Conservation (phyloP, 2,113 vertebrate genomes). For the Octodon degus region DNA sequence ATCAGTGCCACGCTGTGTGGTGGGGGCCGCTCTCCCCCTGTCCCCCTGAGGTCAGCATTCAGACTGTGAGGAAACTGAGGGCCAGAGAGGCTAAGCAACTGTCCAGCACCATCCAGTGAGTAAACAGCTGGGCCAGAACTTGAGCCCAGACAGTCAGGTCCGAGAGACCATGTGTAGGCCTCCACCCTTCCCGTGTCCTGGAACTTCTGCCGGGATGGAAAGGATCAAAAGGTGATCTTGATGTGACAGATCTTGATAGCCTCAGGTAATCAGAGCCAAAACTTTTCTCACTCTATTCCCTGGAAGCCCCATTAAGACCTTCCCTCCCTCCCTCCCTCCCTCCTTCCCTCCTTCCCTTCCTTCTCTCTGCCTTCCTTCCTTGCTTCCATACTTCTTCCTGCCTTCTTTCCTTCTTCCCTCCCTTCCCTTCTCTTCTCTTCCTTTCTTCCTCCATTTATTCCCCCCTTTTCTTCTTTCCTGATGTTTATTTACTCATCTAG, state of each 20-base stretch:
- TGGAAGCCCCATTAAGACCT: neutral
- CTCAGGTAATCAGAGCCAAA: neutral
- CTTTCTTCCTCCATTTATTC: too few relatives aligned
- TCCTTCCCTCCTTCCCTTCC: too few relatives aligned
- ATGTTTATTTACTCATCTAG: neutral
- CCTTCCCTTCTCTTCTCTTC: too few relatives aligned
- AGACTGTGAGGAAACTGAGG: neutral
- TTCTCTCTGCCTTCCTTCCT: too few relatives aligned
- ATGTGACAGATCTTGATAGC: neutral
- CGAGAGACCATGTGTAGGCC: neutral
- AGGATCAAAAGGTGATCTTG: neutral
- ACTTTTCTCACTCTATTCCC: neutral
- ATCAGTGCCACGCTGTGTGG: accelerated
- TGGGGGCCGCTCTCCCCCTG: neutral
- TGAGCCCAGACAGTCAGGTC: neutral
- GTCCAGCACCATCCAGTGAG: neutral
- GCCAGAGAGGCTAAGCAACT: neutral
- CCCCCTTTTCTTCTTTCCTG: neutral
- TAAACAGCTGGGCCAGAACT: neutral
- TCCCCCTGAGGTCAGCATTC: neutral
- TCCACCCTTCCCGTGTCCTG: too few relatives aligned
- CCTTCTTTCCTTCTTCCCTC: neutral
- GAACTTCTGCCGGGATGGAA: neutral
- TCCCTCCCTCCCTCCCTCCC: neutral
- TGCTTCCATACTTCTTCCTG: too few relatives aligned